Evolutionary conservation across 2,888 invertebrate species (phyloP), one percentile per base, ranked within the genome.

Genomic region (Chloroclysta siterata): DNA sequence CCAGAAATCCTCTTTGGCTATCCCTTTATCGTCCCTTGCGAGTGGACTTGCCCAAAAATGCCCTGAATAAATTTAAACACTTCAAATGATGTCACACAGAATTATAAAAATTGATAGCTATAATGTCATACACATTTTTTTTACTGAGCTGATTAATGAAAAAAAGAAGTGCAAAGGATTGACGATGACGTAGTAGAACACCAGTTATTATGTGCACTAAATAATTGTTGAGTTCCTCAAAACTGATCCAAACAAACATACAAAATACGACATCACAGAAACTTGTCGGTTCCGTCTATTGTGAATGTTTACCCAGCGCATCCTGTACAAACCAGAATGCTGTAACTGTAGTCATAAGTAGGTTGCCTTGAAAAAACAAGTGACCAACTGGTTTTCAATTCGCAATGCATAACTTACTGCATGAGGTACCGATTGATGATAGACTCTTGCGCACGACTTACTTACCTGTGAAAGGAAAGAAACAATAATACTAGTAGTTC

Each of bases 401-500:
- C 68, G 70, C 71, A 70, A 71, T 65, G 66, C 67, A 60, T 60
- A 72, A 78, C 76, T 72, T 72, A 74, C 75, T 59, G 53, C 66
- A 59, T 65, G 64, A 66, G 67, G 65, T 58, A 67, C 46, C 46
- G 17, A 46, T 60, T 62, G 65, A 62, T 55, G 53, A 14, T 46
- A 51, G 53, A 17, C 36, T 47, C 22, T 36, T 47, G 66, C 63
- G 53, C 68, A 65, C 54, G 60, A 84, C 83, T 83, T 83, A 84
- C 83, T 83, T 83, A 83, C 84, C 83, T 82, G 80, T 53, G 73
- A 77, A 74, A 74, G 69, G 73, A 72, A 75, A 71, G 57, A 64
- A 52, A 69, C 41, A 68, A 51, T 61, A n/a, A 42, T 54, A 7
- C 8, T 8, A 36, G n/a, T n/a, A n/a, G n/a, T n/a, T n/a, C n/a